Percentiles rank a stretch among this genome's conserved stretches.
phyloP scores from a whole-genome alignment of 2,113 vertebrate species.

The Spizaetus ornatus region DNA sequence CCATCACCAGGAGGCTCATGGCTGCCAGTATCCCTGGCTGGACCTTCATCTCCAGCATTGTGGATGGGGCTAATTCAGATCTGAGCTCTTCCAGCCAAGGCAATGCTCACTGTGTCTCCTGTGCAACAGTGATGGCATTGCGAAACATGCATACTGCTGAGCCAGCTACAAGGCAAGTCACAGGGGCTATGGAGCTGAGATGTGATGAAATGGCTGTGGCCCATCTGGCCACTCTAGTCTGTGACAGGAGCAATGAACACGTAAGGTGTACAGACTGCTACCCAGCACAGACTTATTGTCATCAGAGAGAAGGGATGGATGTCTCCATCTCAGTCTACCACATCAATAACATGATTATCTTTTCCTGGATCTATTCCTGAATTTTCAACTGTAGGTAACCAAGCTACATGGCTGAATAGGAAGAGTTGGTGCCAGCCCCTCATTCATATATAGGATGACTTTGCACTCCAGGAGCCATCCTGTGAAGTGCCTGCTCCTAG shows the following conservation, averaged over 20 bases:
- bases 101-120: not conserved
- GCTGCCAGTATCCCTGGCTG: not conserved
- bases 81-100: not conserved
- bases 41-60: not conserved
- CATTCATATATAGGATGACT: not conserved
- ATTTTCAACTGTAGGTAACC: not conserved
- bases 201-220: not conserved
- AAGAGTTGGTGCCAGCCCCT: not conserved
- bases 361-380: not conserved
- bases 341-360: not conserved
- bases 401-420: not conserved
- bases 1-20: not conserved
- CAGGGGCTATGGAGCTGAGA: not conserved
- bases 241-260: not conserved
- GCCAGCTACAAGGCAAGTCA: not conserved
- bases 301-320: not conserved
- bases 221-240: accelerated
- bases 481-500: not conserved
- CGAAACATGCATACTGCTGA: not conserved
- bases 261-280: not conserved
- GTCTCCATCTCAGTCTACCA: not conserved
- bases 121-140: not conserved
- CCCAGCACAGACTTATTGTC: not conserved
- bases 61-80: not conserved
- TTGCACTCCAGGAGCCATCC: not conserved